Percentiles rank a stretch among this genome's conserved stretches.
phyloP scores from a whole-genome alignment of 2,797 vertebrate species.

The Hydrocynus forskahlii region DNA sequence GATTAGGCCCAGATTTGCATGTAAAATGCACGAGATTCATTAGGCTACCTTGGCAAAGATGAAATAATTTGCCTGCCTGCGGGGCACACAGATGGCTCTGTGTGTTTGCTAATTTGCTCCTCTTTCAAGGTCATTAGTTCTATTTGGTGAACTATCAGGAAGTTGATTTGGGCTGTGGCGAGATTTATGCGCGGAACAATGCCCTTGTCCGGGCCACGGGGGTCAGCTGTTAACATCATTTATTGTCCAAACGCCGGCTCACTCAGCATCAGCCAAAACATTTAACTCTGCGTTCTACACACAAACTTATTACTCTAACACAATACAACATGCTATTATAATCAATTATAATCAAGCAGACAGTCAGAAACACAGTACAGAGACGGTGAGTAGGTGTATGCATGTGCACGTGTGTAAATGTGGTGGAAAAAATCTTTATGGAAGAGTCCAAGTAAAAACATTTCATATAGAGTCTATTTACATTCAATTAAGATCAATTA shows the following conservation, averaged over 20 bases:
- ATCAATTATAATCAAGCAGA: neutral
- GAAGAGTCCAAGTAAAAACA: neutral
- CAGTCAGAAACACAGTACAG: neutral
- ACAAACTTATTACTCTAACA: conserved; percentile 5
- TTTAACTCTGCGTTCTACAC: conserved; percentile 16
- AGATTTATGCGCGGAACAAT: conserved; percentile 67
- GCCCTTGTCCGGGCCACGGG: conserved; percentile 35
- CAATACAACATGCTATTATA: conserved; percentile 3
- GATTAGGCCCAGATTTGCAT: conserved; percentile 84
- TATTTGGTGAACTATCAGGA: conserved; percentile 83
- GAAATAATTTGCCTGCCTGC: conserved; percentile 81
- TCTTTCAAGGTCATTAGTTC: conserved; percentile 86
- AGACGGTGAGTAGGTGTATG: neutral
- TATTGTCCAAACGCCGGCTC: conserved; percentile 26
- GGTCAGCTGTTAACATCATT: conserved; percentile 49
- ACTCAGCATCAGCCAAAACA: neutral
- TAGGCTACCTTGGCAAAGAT: conserved; percentile 85
- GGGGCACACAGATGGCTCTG: conserved; percentile 85
- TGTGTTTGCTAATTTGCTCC: conserved; percentile 85
- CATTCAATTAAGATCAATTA: neutral
- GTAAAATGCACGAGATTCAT: conserved; percentile 85
- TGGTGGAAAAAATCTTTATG: neutral
- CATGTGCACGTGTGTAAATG: neutral
- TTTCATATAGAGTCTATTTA: too few relatives aligned
- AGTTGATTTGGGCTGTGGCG: conserved; percentile 80